A percentile compares a stretch with the other conserved stretches of the same genome.
These are phyloP conservation scores for Tetramorium alpestre DNA, from an alignment of 1,140 invertebrate species.

Conservation along the genomic window DNA sequence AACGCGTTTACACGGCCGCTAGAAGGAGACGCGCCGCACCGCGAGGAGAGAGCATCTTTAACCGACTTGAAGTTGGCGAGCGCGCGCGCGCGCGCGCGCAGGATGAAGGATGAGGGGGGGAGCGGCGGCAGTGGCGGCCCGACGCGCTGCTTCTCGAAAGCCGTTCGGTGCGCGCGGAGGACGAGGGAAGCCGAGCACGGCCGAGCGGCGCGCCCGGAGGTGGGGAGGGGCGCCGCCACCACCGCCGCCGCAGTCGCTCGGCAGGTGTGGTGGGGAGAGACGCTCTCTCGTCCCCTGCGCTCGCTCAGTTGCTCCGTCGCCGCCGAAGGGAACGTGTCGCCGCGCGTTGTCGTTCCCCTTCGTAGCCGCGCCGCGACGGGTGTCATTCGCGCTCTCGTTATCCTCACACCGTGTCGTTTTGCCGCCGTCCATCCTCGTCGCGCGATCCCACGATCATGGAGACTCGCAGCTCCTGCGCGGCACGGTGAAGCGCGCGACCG, in stretches of 20 bases:
- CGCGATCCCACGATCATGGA: conserved; percentile 42
- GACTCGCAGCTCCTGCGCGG: conserved; percentile 40
- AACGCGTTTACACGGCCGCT: conserved; percentile 29
- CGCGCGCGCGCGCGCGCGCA: neutral
- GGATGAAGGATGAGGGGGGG: neutral
- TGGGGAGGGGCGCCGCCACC: neutral
- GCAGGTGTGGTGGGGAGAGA: conserved; percentile 75
- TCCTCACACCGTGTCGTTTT: neutral
- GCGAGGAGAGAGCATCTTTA: conserved; percentile 33
- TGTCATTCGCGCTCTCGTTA: conserved; percentile 27
- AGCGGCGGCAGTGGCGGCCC: conserved; percentile 27
- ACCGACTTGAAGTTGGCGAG: conserved; percentile 16
- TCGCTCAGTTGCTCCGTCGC: conserved; percentile 82
- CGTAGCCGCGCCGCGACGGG: conserved; percentile 29
- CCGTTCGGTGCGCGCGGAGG: conserved; percentile 2
- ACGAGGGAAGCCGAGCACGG: conserved; percentile 51
- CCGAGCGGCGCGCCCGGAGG: conserved; percentile 43
- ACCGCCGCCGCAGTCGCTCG: conserved; percentile 32
- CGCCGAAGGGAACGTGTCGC: conserved; percentile 33
- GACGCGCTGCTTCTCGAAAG: neutral
- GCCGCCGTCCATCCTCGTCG: neutral
- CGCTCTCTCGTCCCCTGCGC: conserved; percentile 79
- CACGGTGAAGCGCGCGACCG: conserved; percentile 46
- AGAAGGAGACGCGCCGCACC: neutral
- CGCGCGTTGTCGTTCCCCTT: conserved; percentile 24